Evolutionary conservation across 2,113 vertebrate species (phyloP).

Genomic region (Henicopernis longicauda): DNA sequence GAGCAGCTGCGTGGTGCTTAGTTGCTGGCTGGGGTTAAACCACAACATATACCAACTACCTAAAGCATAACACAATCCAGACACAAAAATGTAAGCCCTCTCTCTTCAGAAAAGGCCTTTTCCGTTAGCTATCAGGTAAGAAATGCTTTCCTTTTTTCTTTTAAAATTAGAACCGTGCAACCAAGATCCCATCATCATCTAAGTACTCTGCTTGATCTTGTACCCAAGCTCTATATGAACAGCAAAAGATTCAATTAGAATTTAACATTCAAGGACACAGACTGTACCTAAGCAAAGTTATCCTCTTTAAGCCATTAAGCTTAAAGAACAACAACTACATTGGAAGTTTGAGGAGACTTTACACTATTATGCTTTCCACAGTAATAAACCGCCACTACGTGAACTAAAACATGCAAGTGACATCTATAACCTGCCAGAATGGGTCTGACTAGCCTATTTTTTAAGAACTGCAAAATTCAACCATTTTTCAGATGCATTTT

Average conservation of each 20-base stretch:
- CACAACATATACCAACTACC: neutral
- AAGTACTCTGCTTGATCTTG: neutral
- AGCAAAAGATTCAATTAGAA: neutral
- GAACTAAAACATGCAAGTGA: neutral
- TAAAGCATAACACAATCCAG: neutral
- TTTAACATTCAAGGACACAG: neutral
- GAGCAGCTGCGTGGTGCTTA: too few relatives aligned
- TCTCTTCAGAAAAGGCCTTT: neutral
- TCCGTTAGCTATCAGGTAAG: neutral
- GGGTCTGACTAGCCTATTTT: neutral
- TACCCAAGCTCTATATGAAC: neutral
- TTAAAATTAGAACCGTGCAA: neutral
- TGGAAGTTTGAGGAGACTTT: neutral
- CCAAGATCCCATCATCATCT: neutral
- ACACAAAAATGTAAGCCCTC: neutral
- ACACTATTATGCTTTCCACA: neutral
- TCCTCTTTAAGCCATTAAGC: neutral
- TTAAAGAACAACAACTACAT: neutral
- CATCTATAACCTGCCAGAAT: neutral
- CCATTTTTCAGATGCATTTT: neutral
- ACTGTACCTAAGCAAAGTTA: neutral
- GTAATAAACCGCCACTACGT: neutral
- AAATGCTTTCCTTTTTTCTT: neutral
- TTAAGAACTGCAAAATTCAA: neutral
- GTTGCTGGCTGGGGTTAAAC: too few relatives aligned